Conservation (phyloP, 2,797 vertebrate species). For the Perodicticus potto region DNA sequence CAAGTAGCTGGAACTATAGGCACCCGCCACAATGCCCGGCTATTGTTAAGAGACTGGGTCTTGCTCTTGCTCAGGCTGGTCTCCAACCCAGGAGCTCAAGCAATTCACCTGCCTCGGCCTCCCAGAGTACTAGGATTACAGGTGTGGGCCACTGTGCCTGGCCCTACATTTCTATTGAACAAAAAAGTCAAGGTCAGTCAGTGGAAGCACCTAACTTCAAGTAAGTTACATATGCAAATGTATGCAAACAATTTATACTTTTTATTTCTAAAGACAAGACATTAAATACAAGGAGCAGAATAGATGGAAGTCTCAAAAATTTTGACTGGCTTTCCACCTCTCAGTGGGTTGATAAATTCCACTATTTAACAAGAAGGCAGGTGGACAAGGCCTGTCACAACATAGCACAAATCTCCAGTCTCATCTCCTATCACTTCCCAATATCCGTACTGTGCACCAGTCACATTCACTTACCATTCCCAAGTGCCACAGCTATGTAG, state of each 20-base stretch:
- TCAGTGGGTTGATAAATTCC: not conserved
- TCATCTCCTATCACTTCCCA: not conserved
- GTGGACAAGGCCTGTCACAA: not conserved
- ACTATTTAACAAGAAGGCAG: not conserved
- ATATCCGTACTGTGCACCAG: not conserved
- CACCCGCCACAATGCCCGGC: too few relatives aligned
- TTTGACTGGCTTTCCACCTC: not conserved
- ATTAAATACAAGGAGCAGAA: slow-evolving; percentile 6
- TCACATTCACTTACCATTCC: not conserved
- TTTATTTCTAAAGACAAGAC: slow-evolving; percentile 29
- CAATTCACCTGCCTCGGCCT: too few relatives aligned
- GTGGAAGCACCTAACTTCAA: slow-evolving; percentile 17
- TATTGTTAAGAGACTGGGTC: too few relatives aligned
- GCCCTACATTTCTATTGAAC: slow-evolving; percentile 35
- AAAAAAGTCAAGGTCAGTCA: slow-evolving; percentile 53
- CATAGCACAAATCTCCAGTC: not conserved
- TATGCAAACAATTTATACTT: slow-evolving; percentile 19
- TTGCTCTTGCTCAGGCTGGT: too few relatives aligned
- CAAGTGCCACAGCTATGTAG: not conserved
- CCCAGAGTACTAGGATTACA: too few relatives aligned
- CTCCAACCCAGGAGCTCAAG: too few relatives aligned
- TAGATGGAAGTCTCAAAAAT: not conserved
- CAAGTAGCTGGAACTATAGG: too few relatives aligned
- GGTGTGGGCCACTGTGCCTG: too few relatives aligned
- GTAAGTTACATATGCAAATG: not conserved